Evolutionary conservation across 2,888 invertebrate species (phyloP), one percentile per base, ranked within the genome.

Genomic region (Ochropleura plecta): DNA sequence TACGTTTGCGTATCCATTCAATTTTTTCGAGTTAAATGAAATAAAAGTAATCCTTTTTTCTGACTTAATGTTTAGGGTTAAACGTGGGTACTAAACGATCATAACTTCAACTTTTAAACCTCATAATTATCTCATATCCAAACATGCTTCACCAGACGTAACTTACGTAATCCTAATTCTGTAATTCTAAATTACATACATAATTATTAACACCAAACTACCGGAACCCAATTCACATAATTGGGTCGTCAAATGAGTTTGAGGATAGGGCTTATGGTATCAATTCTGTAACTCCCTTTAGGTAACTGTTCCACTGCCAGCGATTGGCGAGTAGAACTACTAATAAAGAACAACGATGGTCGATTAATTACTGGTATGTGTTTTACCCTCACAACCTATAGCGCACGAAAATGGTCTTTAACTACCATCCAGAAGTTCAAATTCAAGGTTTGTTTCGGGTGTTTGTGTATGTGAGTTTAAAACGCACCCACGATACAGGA

Each of bases 201-300:
- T 20, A 62, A 62, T 62, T 78, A 80, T 64, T 80, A 51, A 51
- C 62, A 66, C 8, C n/a, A 63, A 75, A 82, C 63, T 82, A 68
- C 46, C 51, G 78, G 68, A 82, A 64, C 30, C 51, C 42, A 68
- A 68, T 51, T 57, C 48, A 53, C 63, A 59, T 78, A 77, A 82
- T 49, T 68, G 18, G 20, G 20, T 30, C 62, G 42, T 79, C 57
- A 83, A 64, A 72, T 69, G n/a, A 77, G 75, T 69, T 48, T 57
- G 16, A 48, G 53, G 55, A 63, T 66, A 9, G 12, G 49, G 73
- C 66, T 83, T 84, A 86, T 42, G 65, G 51, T 77, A 80, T 75
- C 66, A 86, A 78, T 74, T 74, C 49, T 70, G 59, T 51, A 67
- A 74, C 51, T 70, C 51, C 57, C 67, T 68, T 57, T 60, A 14